phyloP scores from a whole-genome alignment of 2,113 vertebrate species.

The Archocentrus centrarchus region DNA sequence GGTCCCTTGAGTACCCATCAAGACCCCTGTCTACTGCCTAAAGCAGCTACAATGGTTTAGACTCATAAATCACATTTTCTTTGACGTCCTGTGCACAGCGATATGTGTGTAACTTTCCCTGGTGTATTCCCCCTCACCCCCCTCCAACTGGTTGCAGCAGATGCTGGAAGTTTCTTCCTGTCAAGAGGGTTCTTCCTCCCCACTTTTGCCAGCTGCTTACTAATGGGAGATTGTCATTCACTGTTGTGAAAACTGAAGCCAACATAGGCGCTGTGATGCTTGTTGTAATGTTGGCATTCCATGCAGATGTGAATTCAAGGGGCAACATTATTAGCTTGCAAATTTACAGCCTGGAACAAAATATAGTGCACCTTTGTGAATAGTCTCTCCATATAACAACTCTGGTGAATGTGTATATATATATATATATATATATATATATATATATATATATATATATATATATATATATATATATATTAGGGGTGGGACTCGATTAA shows the following conservation, averaged over 20 bases:
- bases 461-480: no score
- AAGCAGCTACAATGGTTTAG: fast-evolving
- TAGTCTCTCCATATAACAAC: background rate
- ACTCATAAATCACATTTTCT: background rate
- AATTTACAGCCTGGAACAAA: background rate
- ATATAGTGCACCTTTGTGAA: background rate
- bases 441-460: no score
- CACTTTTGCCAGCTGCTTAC: background rate
- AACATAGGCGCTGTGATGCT: background rate
- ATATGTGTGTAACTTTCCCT: background rate
- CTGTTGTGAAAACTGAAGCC: background rate
- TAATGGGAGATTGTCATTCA: background rate
- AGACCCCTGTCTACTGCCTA: background rate
- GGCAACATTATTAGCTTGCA: background rate
- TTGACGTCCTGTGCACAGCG: background rate
- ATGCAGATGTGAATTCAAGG: background rate
- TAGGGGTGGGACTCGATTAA: no score
- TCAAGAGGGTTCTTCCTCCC: background rate
- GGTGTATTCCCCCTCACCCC: background rate
- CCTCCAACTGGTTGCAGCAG: background rate
- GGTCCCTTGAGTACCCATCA: background rate
- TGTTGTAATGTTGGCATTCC: background rate
- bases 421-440: no score
- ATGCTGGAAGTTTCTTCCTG: background rate
- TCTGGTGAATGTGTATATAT: no score